These are phyloP conservation scores for Entomobrya multifasciata DNA, from an alignment of 2,888 invertebrate species.

Conservation along the genomic window DNA sequence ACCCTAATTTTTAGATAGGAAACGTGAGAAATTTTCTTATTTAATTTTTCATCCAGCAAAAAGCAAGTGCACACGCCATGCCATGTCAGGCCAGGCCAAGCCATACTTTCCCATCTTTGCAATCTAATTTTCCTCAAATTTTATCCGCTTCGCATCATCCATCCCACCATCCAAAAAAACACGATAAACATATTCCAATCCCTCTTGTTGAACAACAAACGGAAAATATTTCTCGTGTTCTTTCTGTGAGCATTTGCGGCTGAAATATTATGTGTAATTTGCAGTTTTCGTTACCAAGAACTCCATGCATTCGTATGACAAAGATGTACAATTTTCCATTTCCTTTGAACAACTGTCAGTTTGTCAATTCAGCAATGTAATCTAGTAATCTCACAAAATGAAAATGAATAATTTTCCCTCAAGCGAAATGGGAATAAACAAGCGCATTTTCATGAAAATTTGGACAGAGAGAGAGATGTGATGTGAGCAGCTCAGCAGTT, in stretches of 20 bases:
- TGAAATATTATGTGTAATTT: neutral
- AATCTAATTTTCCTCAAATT: constrained; percentile 36
- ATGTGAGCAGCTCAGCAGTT: no score
- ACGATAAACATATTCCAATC: no score
- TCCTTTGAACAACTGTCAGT: neutral
- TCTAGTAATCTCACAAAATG: neutral
- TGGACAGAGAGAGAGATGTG: neutral
- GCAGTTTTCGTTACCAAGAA: neutral
- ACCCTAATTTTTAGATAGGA: neutral
- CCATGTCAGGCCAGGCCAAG: no score
- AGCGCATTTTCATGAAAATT: neutral
- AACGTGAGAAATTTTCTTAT: constrained; percentile 24
- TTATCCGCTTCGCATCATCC: constrained; percentile 17
- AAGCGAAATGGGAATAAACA: neutral
- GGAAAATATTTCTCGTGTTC: no score
- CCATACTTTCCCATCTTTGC: neutral
- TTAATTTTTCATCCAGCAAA: constrained; percentile 5
- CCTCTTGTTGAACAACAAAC: neutral
- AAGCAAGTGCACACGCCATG: no score
- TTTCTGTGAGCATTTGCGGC: neutral
- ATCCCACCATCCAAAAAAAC: neutral
- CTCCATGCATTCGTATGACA: neutral
- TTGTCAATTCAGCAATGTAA: neutral
- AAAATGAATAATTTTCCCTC: constrained; percentile 44
- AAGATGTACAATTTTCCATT: neutral